Conservation (phyloP, 2,113 vertebrate genomes). For the Marmota flaviventris region DNA sequence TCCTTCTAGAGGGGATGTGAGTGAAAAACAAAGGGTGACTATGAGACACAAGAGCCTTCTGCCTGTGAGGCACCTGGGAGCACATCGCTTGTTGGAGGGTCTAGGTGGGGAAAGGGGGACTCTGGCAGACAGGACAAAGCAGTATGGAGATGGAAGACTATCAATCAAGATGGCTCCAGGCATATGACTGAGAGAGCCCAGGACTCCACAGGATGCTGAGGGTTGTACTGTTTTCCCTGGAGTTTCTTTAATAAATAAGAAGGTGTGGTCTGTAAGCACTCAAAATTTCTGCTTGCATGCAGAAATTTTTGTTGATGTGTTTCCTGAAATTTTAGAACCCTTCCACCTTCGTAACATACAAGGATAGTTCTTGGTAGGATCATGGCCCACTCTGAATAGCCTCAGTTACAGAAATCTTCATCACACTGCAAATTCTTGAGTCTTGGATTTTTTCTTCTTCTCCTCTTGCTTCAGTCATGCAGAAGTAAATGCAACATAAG, state of each 20-base stretch:
- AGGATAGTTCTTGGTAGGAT: constrained; percentile 69
- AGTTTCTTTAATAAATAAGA: constrained; percentile 81
- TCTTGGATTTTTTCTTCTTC: constrained; percentile 69
- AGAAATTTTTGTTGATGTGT: constrained; percentile 83
- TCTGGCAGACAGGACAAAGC: constrained; percentile 70
- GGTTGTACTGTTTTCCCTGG: constrained; percentile 70
- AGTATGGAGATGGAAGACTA: constrained; percentile 61
- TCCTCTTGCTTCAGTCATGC: constrained; percentile 75
- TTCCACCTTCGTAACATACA: constrained; percentile 78
- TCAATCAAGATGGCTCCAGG: constrained; percentile 75
- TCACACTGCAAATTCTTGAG: constrained; percentile 67
- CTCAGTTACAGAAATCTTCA: constrained; percentile 72
- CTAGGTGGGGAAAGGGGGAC: neutral
- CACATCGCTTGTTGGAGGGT: constrained; percentile 49
- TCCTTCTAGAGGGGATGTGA: neutral
- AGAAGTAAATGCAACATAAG: constrained; percentile 76
- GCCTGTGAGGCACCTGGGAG: neutral
- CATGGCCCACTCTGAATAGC: constrained; percentile 67
- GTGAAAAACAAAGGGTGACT: neutral
- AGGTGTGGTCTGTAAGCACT: constrained; percentile 71
- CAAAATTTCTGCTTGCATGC: constrained; percentile 56
- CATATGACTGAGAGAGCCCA: constrained; percentile 56
- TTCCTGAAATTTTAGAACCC: constrained; percentile 77
- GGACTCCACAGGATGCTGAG: constrained; percentile 49
- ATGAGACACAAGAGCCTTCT: neutral